Evolutionary conservation across 2,888 invertebrate species (phyloP).

Genomic region (Biston betularia): DNA sequence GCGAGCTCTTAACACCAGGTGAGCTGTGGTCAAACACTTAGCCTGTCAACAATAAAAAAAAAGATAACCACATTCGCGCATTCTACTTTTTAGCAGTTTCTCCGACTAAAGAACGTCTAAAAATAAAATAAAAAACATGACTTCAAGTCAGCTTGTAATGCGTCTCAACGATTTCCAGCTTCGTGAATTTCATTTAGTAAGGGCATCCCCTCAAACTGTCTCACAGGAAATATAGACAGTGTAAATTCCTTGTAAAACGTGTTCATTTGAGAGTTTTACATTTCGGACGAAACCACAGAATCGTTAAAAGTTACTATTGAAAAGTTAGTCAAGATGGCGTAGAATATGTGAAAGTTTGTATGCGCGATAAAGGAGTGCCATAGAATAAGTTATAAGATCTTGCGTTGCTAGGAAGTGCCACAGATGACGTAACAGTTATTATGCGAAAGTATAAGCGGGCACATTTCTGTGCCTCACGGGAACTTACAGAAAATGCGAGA

Average conservation of each 20-base stretch:
- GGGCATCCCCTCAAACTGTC: slow-evolving; percentile 72
- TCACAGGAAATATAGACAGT: slow-evolving; percentile 56
- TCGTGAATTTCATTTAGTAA: slow-evolving; percentile 73
- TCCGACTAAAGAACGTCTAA: not conserved
- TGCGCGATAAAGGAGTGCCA: not conserved
- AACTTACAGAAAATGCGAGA: slow-evolving; percentile 18
- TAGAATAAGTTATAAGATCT: slow-evolving; percentile 2
- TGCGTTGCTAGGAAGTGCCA: not conserved
- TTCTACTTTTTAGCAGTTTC: no score
- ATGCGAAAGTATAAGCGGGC: slow-evolving; percentile 1
- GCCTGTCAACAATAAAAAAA: no score
- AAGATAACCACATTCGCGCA: no score
- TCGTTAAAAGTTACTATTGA: not conserved
- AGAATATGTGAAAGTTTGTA: slow-evolving; percentile 1
- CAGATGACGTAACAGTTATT: slow-evolving; percentile 11
- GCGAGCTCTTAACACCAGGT: no score
- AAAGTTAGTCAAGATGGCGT: not conserved
- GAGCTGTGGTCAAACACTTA: no score
- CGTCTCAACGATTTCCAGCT: slow-evolving; percentile 59
- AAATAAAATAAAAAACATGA: slow-evolving; percentile 38
- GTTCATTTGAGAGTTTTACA: slow-evolving; percentile 47
- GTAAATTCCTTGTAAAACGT: slow-evolving; percentile 64
- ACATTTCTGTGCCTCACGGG: slow-evolving; percentile 14
- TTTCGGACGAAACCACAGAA: slow-evolving; percentile 22
- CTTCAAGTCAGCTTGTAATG: slow-evolving; percentile 50